Conservation (phyloP, 2,888 invertebrate species). For the Phasia obesa region DNA sequence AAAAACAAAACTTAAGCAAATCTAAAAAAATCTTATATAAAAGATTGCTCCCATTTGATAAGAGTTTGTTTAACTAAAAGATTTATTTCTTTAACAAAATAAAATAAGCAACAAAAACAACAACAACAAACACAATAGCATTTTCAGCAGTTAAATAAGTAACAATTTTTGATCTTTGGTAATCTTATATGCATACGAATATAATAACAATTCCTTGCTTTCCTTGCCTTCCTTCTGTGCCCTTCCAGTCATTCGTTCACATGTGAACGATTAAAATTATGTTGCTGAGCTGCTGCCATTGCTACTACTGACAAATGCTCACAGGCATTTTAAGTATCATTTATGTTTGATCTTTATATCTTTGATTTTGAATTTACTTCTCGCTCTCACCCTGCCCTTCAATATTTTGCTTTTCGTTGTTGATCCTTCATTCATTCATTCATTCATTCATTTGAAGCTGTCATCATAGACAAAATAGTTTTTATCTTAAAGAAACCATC, state of each 20-base stretch:
- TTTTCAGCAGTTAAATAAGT: slow-evolving; percentile 18
- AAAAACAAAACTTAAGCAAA: slow-evolving; percentile 1
- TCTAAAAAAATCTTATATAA: slow-evolving; percentile 32
- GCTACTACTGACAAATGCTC: slow-evolving; percentile 57
- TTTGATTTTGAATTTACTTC: slow-evolving; percentile 19
- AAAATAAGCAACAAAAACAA: background rate
- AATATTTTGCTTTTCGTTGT: slow-evolving; percentile 9
- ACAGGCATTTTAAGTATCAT: slow-evolving; percentile 53
- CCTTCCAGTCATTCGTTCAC: slow-evolving; percentile 30
- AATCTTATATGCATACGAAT: slow-evolving; percentile 55
- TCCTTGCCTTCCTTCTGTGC: slow-evolving; percentile 13
- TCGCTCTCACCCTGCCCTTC: background rate
- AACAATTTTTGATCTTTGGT: slow-evolving; percentile 45
- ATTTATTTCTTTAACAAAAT: slow-evolving; percentile 60
- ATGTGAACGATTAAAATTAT: slow-evolving; percentile 46
- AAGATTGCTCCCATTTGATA: slow-evolving; percentile 65
- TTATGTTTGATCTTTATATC: slow-evolving; percentile 53
- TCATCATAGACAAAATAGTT: slow-evolving; percentile 72
- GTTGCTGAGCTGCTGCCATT: slow-evolving; percentile 14
- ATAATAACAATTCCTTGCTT: background rate
- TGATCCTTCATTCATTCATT: slow-evolving; percentile 52
- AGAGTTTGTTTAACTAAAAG: slow-evolving; percentile 62
- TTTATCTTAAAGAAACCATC: slow-evolving; percentile 67
- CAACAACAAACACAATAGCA: background rate
- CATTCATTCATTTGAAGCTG: slow-evolving; percentile 66